A percentile compares a stretch with the other conserved stretches of the same genome.
Evolutionary conservation across 2,888 invertebrate species (phyloP).

Genomic region (Orthosia gracilis): DNA sequence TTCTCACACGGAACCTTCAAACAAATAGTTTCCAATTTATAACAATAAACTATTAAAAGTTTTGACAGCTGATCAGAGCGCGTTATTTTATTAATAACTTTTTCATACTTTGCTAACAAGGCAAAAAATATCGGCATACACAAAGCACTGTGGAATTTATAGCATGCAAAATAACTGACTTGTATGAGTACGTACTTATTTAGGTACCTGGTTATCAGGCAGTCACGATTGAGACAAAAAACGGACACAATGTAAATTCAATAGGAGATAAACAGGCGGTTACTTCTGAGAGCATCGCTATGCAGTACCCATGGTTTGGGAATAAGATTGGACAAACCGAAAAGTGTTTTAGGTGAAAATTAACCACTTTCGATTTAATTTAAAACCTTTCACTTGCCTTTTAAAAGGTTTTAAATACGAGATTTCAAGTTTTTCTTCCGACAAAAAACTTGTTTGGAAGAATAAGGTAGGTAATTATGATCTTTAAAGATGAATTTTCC

Average conservation of each 20-base stretch:
- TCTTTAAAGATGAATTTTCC: too few species aligned
- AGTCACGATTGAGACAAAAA: constrained; percentile 75
- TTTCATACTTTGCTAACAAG: constrained; percentile 68
- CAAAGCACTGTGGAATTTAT: constrained; percentile 73
- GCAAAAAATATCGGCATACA: constrained; percentile 73
- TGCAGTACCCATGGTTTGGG: constrained; percentile 36
- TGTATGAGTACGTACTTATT: constrained; percentile 41
- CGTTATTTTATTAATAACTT: constrained; percentile 56
- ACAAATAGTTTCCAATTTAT: constrained; percentile 56
- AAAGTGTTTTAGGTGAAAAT: too few species aligned
- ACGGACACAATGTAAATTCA: constrained; percentile 76
- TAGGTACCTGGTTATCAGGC: constrained; percentile 62
- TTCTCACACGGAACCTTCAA: constrained; percentile 20
- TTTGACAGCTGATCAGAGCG: constrained; percentile 65
- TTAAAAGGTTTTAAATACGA: too few species aligned
- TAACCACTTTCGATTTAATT: too few species aligned
- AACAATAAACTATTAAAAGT: constrained; percentile 57
- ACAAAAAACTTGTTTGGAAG: too few species aligned
- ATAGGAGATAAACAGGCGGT: constrained; percentile 64
- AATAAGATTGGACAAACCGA: not conserved
- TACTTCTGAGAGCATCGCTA: constrained; percentile 53
- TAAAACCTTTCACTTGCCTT: too few species aligned
- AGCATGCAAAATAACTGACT: constrained; percentile 67
- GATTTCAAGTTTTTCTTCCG: too few species aligned
- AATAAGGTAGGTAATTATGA: too few species aligned